Percentiles rank a stretch among this genome's conserved stretches.
Evolutionary conservation across 2,113 vertebrate genomes (phyloP).

Genomic region (Hippocampus abdominalis): DNA sequence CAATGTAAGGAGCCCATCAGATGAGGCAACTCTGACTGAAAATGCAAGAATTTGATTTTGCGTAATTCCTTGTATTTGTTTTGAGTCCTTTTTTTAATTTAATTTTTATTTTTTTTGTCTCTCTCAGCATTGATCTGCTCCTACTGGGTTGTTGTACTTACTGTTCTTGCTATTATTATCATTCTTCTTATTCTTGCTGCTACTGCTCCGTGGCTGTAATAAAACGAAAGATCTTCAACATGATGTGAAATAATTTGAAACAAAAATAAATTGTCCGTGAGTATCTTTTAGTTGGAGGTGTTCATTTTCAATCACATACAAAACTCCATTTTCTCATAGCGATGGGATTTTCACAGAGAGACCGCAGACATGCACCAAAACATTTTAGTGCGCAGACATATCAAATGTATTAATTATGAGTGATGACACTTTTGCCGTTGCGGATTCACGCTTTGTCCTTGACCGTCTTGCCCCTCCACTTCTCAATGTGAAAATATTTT

Average conservation of each 20-base stretch:
- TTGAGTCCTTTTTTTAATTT: constrained; percentile 31
- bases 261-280: constrained; percentile 95
- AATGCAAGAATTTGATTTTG: constrained; percentile 36
- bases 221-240: constrained; percentile 78
- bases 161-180: constrained; percentile 22
- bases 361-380: not conserved
- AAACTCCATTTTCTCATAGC: not conserved
- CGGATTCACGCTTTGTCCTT: no score
- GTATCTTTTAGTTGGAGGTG: constrained; percentile 60
- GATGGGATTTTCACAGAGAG: not conserved
- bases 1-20: constrained; percentile 39
- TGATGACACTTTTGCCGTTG: no score
- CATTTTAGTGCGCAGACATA: not conserved
- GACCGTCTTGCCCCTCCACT: no score
- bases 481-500: no score
- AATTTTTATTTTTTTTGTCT: no score
- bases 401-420: no score
- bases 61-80: constrained; percentile 50
- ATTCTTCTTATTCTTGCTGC: constrained; percentile 78
- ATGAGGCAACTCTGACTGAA: constrained; percentile 43
- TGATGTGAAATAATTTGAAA: constrained; percentile 98
- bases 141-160: constrained; percentile 75
- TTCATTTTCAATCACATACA: not conserved
- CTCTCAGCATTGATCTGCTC: constrained; percentile 83
- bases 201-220: constrained; percentile 94